Evolutionary conservation across 2,888 invertebrate genomes (phyloP).

Genomic region (Nymphalis c-album): DNA sequence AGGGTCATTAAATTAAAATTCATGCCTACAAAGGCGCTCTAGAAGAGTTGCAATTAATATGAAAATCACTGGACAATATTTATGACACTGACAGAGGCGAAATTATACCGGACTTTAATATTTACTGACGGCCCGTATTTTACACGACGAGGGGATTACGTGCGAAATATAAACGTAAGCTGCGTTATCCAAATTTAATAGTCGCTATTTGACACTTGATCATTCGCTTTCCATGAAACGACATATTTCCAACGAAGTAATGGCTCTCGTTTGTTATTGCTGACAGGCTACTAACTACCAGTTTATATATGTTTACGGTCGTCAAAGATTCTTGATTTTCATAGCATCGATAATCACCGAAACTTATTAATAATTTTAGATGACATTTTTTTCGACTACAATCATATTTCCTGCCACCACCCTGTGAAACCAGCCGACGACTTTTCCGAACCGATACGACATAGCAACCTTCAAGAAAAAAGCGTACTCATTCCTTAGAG

Average conservation of each 20-base stretch:
- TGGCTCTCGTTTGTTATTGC: slow-evolving; percentile 55
- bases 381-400: not conserved
- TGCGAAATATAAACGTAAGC: slow-evolving; percentile 61
- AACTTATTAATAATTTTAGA: not conserved
- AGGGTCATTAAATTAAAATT: slow-evolving; percentile 61
- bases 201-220: slow-evolving; percentile 66
- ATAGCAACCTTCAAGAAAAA: too few relatives aligned
- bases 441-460: too few relatives aligned
- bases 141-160: slow-evolving; percentile 70
- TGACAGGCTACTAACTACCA: slow-evolving; percentile 46
- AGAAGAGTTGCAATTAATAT: slow-evolving; percentile 68
- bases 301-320: slow-evolving; percentile 44
- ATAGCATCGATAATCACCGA: slow-evolving; percentile 9
- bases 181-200: slow-evolving; percentile 62
- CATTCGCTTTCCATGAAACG: slow-evolving; percentile 58
- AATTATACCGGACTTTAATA: slow-evolving; percentile 73
- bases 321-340: slow-evolving; percentile 39
- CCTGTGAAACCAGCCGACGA: too few relatives aligned
- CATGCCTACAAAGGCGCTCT: slow-evolving; percentile 59
- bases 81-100: slow-evolving; percentile 66
- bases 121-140: slow-evolving; percentile 74
- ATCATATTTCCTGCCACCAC: not conserved
- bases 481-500: too few relatives aligned
- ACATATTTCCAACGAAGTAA: slow-evolving; percentile 56
- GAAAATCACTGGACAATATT: slow-evolving; percentile 71